Base-by-base conservation (phyloP, 2,888 invertebrate species). In the Amorpha juglandis region DNA sequence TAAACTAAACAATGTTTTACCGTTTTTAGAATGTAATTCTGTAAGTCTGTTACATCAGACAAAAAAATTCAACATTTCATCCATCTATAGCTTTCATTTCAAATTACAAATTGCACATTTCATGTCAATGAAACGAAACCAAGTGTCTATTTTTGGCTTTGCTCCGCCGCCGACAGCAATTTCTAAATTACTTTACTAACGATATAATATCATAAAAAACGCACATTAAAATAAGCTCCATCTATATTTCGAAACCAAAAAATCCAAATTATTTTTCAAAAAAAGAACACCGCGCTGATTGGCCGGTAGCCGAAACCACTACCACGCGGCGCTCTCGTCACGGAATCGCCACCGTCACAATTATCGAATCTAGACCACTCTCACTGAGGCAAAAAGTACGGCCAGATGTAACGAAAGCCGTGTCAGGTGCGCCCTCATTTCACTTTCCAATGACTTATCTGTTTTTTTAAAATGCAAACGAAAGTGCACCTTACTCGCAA, bases 341-440 rank as follows among this genome's bases (percentile, higher is more conserved):
- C 88, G 86, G 87, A 85, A 76, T 81, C 81, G 85, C 89, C 88
- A 89, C 91, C 90, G 88, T 82, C 88, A 89, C 89, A 90, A 91
- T 91, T 90, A 91, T 87, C 87, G 84, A 81, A 92, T 89, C 90
- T 91, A 91, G 92, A 92, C 89, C 92, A 92, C 92, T 93, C 92
- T 92, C 92, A 89, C 92, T 92, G 85, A 84, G 84, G 89, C 88
- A 91, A 92, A 92, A 91, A 91, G 91, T 90, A 89, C 86, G 84
- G 78, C 86, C 87, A 84, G 87, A 88, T 83, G 86, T 84, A 89
- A 92, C 92, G 92, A 92, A 91, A 92, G 91, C 91, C 90, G 82
- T 84, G 87, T 87, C 91, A 92, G 92, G 92, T 92, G 92, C 92
- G 91, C 84, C 88, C 91, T 86, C 89, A 90, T 91, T 93, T 92